Base-by-base conservation (phyloP, 2,797 vertebrate genomes). In the Hirundo rustica region DNA sequence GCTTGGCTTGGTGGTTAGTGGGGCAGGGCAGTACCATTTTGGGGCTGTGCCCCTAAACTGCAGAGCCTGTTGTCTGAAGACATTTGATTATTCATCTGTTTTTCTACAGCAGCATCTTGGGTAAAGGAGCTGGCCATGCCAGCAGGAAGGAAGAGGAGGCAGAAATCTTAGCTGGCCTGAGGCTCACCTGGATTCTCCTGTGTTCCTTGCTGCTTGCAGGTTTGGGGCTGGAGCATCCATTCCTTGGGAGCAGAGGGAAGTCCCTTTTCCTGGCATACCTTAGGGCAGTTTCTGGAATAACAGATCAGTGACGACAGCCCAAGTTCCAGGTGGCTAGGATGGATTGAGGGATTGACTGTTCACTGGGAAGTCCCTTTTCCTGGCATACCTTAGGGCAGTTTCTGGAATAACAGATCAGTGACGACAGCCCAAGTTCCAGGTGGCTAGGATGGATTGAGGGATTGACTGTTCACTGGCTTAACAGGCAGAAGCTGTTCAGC, bases 91-190 rank as follows among this genome's bases (percentile, higher is more conserved):
- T 10, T 78, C 23, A 12, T 50, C 40, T 45, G 13, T 4, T 68
- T 1, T 60, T 47, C 8, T 50, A 9, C 17, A 71, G 30, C n/a
- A 55, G 50, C 7, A 2, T 27, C 5, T 0, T 4, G 4, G 8
- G n/a, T 19, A 72, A 44, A 16, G 47, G n/a, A 78, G 42, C 54
- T 86, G 70, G n/a, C 34, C 7, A 2, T 77, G 42, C 45, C 1
- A 2, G 32, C 29, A 27, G n/a, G n/a, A 27, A 73, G 27, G 40
- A 89, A 32, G 42, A 47, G 27, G 38, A 18, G 40, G 36, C 44
- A 60, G 42, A 77, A 70, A 25, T 60, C 30, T 68, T 42, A 62
- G 20, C 32, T 79, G 51, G 13, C 44, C 30, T 54, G 50, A 54
- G 25, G 30, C 22, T 73, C 13, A 20, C 32, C 19, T 64, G 73